Conservation (phyloP, 1,140 invertebrate genomes). For the Varroa destructor region DNA sequence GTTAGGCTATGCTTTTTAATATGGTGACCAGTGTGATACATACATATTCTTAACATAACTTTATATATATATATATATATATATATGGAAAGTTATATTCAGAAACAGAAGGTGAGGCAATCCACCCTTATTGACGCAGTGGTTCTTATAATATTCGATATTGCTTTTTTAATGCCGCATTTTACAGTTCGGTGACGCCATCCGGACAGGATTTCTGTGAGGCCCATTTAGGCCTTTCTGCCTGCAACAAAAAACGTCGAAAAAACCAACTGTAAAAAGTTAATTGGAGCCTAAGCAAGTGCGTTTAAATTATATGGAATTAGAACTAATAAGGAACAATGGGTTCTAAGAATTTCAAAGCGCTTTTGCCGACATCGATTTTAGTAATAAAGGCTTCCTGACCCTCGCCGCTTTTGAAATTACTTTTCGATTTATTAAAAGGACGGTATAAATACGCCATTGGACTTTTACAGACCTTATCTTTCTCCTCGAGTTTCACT, state of each 20-base stretch:
- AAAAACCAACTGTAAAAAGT: background rate
- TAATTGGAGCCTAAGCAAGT: no score
- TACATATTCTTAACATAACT: no score
- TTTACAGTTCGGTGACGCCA: background rate
- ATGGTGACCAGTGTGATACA: no score
- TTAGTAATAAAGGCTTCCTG: background rate
- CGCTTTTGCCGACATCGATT: background rate
- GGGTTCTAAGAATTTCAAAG: background rate
- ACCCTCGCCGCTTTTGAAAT: background rate
- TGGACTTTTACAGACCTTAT: background rate
- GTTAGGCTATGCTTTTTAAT: no score
- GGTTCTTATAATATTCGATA: no score
- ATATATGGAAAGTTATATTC: no score
- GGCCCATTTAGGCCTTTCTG: conserved; percentile 9
- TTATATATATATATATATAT: no score
- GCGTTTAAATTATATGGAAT: no score
- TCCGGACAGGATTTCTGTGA: conserved; percentile 13
- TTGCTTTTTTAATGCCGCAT: no score
- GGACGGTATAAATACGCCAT: background rate
- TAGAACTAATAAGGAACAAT: background rate
- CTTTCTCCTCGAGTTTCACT: conserved; percentile 3
- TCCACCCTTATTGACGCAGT: no score
- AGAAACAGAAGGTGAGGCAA: no score
- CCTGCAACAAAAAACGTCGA: background rate
- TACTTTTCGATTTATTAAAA: background rate